A percentile compares a stretch with the other conserved stretches of the same genome.
These are phyloP conservation scores for Euwallacea fornicatus DNA, from an alignment of 1,140 invertebrate species.

Conservation along the genomic window DNA sequence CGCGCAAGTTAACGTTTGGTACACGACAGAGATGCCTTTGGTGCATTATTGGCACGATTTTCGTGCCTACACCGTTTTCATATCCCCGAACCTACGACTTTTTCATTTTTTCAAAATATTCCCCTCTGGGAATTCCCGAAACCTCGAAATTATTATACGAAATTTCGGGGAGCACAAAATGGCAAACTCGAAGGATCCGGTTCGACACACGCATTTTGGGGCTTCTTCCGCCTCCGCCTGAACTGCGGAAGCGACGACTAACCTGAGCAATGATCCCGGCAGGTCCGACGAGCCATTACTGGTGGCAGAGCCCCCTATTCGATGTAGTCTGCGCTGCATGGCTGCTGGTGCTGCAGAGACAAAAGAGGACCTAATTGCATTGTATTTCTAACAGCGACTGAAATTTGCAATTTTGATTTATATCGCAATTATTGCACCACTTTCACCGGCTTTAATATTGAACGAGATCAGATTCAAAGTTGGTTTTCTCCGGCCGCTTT, in stretches of 20 bases:
- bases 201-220: background rate
- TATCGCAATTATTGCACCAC: background rate
- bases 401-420: conserved; percentile 6
- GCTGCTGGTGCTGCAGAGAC: background rate
- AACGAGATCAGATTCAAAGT: conserved; percentile 1
- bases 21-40: too few relatives aligned
- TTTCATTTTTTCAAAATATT: too few relatives aligned
- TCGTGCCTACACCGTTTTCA: too few relatives aligned
- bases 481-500: background rate
- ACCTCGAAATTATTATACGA: too few relatives aligned
- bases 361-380: too few relatives aligned
- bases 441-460: conserved; percentile 2
- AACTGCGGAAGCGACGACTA: background rate
- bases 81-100: too few relatives aligned
- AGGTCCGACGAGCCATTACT: conserved; percentile 30
- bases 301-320: conserved; percentile 28
- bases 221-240: background rate
- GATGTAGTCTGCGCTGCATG: conserved; percentile 29
- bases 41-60: too few relatives aligned
- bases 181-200: background rate
- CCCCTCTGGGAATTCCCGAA: too few relatives aligned
- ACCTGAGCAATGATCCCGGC: conserved; percentile 19
- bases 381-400: background rate
- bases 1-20: too few relatives aligned
- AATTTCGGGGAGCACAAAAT: background rate